Conservation (phyloP, 2,888 invertebrate genomes). For the Steinernema scapterisci region DNA sequence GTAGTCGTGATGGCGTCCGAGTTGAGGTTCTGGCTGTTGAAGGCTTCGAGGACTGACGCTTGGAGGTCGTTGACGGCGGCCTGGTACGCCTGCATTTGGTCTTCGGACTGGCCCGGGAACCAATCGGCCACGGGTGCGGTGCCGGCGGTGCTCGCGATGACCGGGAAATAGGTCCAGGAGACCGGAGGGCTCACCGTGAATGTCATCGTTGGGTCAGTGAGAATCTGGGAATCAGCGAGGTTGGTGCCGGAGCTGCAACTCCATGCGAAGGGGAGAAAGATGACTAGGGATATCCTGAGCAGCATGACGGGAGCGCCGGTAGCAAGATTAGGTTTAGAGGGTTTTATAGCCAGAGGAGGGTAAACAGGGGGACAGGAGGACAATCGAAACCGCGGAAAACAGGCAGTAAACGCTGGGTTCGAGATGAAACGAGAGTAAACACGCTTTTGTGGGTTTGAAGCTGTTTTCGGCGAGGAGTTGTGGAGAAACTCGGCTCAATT, state of each 20-base stretch:
- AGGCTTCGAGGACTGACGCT: constrained; percentile 13
- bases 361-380: not conserved
- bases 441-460: not conserved
- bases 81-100: not conserved
- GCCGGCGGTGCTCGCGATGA: not conserved
- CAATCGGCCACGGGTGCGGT: constrained; percentile 10
- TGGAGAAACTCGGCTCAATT: too few species aligned
- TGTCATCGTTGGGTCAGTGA: not conserved
- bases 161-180: constrained; percentile 20
- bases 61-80: constrained; percentile 1
- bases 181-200: constrained; percentile 14
- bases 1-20: not conserved
- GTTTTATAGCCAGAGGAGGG: not conserved
- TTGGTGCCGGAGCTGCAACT: not conserved
- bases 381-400: constrained; percentile 1
- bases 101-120: constrained; percentile 17
- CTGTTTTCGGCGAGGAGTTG: not conserved
- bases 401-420: constrained; percentile 25
- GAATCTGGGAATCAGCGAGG: constrained; percentile 1
- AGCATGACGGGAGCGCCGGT: not conserved
- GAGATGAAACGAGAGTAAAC: not conserved
- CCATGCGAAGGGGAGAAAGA: not conserved
- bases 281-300: not conserved
- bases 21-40: not conserved
- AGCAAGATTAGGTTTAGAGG: not conserved